These are phyloP conservation scores for Cerceris ruficornis DNA, from an alignment of 2,888 invertebrate species.

Conservation along the genomic window DNA sequence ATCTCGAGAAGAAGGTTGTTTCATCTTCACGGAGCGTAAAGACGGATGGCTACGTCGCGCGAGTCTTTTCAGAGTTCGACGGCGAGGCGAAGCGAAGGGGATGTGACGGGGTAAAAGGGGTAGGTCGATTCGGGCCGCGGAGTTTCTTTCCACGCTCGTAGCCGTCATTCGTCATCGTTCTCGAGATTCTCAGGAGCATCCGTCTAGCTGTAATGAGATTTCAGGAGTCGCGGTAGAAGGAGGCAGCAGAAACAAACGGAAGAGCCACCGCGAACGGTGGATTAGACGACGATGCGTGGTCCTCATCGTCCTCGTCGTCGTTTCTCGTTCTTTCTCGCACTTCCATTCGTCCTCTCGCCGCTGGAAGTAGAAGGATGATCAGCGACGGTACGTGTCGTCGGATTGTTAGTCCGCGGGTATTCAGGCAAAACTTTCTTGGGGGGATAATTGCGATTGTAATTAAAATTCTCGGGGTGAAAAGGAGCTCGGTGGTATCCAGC, in stretches of 20 bases:
- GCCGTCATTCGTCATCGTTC: conserved; percentile 12
- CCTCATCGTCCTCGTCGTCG: conserved; percentile 3
- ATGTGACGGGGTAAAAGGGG: background rate
- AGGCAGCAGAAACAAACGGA: conserved; percentile 24
- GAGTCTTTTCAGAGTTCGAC: conserved; percentile 44
- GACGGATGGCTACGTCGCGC: conserved; percentile 17
- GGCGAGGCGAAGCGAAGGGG: background rate
- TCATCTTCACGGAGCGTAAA: conserved; percentile 43
- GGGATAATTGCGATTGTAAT: conserved; percentile 79
- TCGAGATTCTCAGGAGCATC: conserved; percentile 13
- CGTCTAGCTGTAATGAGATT: conserved; percentile 63
- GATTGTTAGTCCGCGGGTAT: conserved; percentile 73
- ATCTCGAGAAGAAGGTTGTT: conserved; percentile 20
- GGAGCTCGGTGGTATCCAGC: conserved; percentile 57
- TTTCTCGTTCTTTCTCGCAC: conserved; percentile 3
- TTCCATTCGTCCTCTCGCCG: conserved; percentile 31
- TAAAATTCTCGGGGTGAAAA: conserved; percentile 77
- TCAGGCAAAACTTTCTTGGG: conserved; percentile 70
- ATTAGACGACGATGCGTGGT: conserved; percentile 41
- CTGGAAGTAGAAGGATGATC: conserved; percentile 40
- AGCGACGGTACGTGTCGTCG: conserved; percentile 55
- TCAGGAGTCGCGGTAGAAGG: conserved; percentile 39
- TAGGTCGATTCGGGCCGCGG: conserved; percentile 19
- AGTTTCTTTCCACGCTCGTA: conserved; percentile 28
- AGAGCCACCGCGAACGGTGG: conserved; percentile 25